These are phyloP conservation scores for Aphrocallistes beatrix DNA, from an alignment of 37 sponge, comb jelly and placozoan species.

Conservation along the genomic window DNA sequence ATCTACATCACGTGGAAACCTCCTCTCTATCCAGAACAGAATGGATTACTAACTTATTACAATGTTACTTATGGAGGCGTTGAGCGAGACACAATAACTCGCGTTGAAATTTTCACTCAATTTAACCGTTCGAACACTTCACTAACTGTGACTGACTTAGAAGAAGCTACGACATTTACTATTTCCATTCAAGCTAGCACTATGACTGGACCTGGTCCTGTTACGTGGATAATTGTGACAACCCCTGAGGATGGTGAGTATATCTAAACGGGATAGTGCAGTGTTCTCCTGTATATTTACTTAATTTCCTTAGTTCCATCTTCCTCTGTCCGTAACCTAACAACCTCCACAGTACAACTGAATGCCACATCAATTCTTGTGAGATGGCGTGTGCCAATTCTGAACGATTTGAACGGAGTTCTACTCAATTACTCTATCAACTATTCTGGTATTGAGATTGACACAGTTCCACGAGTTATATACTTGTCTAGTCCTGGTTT, in stretches of 20 bases:
- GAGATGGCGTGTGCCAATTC: not conserved
- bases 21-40: not conserved
- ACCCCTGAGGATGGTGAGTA: too few relatives aligned
- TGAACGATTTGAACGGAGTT: conserved; percentile 4
- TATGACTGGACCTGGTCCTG: not conserved
- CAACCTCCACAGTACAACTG: not conserved
- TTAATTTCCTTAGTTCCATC: conserved; percentile 17
- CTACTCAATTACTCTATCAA: not conserved
- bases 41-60: not conserved
- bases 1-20: not conserved
- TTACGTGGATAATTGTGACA: not conserved
- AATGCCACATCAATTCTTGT: conserved; percentile 1
- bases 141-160: not conserved
- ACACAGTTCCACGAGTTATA: not conserved
- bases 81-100: not conserved
- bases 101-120: not conserved
- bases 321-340: conserved; percentile 7
- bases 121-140: not conserved
- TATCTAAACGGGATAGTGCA: too few relatives aligned
- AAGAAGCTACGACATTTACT: not conserved
- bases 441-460: not conserved
- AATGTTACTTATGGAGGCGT: not conserved
- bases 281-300: too few relatives aligned
- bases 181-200: not conserved
- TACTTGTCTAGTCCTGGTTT: not conserved